These are phyloP conservation scores for Silurus lanzhouensis DNA, from an alignment of 2,797 vertebrate genomes.

Conservation along the genomic window DNA sequence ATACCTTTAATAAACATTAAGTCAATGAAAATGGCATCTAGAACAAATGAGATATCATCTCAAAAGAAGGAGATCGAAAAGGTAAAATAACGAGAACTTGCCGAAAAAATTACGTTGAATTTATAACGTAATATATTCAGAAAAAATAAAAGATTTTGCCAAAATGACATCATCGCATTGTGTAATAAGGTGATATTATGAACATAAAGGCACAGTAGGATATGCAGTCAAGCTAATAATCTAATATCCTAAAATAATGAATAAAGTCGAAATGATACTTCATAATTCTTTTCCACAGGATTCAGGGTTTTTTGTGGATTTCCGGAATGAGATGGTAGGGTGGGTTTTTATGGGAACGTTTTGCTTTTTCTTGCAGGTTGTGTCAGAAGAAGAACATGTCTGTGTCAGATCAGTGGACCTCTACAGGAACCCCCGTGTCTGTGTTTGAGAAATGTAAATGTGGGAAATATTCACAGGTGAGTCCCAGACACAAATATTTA, in stretches of 20 bases:
- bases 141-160: too few species aligned
- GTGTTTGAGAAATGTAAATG: slow-evolving; percentile 76
- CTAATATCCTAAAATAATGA: too few species aligned
- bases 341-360: background rate
- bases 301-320: background rate
- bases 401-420: slow-evolving; percentile 68
- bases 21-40: too few species aligned
- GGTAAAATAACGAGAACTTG: too few species aligned
- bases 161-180: background rate
- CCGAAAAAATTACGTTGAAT: too few species aligned
- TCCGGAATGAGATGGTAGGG: background rate
- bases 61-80: too few species aligned
- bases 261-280: too few species aligned
- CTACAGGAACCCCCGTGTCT: slow-evolving; percentile 64
- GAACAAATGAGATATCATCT: too few species aligned
- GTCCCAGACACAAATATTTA: background rate
- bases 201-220: too few species aligned
- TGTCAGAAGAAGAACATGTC: slow-evolving; percentile 64
- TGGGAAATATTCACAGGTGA: slow-evolving; percentile 51
- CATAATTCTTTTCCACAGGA: background rate
- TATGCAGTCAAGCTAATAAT: background rate
- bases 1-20: too few species aligned
- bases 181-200: background rate
- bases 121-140: too few species aligned
- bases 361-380: slow-evolving; percentile 59